phyloP scores from a whole-genome alignment of 2,113 vertebrate species.

The Lontra canadensis region DNA sequence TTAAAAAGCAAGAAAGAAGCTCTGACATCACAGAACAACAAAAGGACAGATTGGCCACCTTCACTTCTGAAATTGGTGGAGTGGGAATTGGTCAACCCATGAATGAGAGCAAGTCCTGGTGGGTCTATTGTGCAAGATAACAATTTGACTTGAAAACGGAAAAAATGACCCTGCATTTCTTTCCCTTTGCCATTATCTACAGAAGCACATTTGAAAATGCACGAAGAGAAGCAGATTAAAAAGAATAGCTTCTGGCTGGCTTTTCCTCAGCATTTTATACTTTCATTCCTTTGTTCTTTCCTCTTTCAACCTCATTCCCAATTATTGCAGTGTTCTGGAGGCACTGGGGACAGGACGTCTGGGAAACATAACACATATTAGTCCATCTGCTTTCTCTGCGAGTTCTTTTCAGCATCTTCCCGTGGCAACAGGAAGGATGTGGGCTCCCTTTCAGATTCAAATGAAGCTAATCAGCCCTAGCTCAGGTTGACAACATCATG shows the following conservation, averaged over 20 bases:
- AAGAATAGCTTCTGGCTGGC: neutral
- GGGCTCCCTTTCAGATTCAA: constrained; percentile 85
- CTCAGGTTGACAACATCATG: constrained; percentile 72
- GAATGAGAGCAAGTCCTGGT: neutral
- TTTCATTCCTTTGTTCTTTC: constrained; percentile 58
- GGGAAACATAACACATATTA: constrained; percentile 70
- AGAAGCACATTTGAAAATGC: constrained; percentile 52
- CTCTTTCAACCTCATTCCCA: neutral
- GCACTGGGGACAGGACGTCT: neutral
- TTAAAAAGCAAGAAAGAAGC: neutral
- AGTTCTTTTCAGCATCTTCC: constrained; percentile 84
- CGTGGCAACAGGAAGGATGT: constrained; percentile 86
- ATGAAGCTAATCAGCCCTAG: constrained; percentile 80
- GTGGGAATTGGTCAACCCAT: neutral
- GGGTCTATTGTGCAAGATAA: neutral
- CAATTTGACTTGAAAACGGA: neutral
- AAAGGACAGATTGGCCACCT: neutral
- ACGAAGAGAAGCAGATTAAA: constrained; percentile 57
- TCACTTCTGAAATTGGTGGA: neutral
- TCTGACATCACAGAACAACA: neutral
- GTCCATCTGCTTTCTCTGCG: constrained; percentile 81
- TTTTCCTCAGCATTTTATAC: constrained; percentile 45
- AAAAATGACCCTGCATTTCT: constrained; percentile 56
- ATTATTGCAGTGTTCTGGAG: neutral
- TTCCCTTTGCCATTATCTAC: neutral